A percentile compares a stretch with the other conserved stretches of the same genome.
phyloP scores from a whole-genome alignment of 2,113 vertebrate species.

The Galeopterus variegatus region DNA sequence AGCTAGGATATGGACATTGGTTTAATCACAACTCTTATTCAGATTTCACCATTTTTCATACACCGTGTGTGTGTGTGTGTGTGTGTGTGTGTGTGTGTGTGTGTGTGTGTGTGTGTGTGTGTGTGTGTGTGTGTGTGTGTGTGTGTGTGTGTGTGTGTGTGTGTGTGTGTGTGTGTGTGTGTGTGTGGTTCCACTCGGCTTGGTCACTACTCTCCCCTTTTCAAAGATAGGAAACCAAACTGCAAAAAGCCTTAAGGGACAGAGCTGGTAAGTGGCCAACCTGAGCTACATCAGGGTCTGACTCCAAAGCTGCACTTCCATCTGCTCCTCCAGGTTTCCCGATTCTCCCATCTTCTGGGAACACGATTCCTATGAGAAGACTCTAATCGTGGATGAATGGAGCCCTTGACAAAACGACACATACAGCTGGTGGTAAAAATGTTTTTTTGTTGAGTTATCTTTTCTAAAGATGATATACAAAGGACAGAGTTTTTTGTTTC shows the following conservation, averaged over 20 bases:
- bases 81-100: too few relatives aligned
- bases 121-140: too few relatives aligned
- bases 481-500: not conserved
- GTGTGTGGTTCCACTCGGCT: not conserved
- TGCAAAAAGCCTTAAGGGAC: not conserved
- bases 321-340: not conserved
- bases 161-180: too few relatives aligned
- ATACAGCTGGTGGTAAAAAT: not conserved
- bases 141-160: too few relatives aligned
- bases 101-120: too few relatives aligned
- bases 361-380: not conserved
- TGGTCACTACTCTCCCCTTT: not conserved
- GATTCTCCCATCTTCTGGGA: rapidly evolving
- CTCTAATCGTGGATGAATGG: not conserved
- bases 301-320: too few relatives aligned
- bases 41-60: rapidly evolving
- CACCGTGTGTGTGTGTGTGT: not conserved
- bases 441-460: not conserved
- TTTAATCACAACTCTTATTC: rapidly evolving
- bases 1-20: rapidly evolving
- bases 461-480: not conserved
- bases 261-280: too few relatives aligned
- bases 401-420: not conserved
- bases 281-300: rapidly evolving
- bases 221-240: not conserved